Evolutionary conservation across 2,113 vertebrate genomes (phyloP), one percentile per base, ranked within the genome.

Genomic region (Tricholaema leucomelas): DNA sequence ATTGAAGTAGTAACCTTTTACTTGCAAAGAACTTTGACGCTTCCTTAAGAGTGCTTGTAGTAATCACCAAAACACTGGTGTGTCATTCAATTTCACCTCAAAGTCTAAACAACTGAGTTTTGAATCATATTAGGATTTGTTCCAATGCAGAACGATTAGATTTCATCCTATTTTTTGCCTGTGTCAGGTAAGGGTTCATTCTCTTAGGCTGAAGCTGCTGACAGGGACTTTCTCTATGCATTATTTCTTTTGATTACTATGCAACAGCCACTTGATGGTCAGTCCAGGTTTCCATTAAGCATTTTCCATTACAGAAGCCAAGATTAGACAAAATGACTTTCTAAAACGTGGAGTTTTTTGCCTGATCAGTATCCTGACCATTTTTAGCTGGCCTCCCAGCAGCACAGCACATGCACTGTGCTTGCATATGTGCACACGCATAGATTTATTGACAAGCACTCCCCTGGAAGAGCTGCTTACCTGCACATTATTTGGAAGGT

Each of bases 361-460:
- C 21, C 69, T 35, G 10, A 88, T 31, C 24, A 31, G 46, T 44
- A 46, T 9, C 5, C 20, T 50, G 17, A 56, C 17, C 27, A 66
- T 36, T 80, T 91, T 91, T 17, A 71, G 18, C 80, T 48, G 59
- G 27, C 46, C 17, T 78, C 40, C 19, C 66, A 83, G 58, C 48
- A 88, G 21, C 50, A 52, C 40, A 63, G 11, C 48, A 54, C 24
- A 25, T 67, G 19, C 36, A 23, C 30, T 52, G 54, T 44, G 33
- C 17, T 55, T 70, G 28, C 1, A 2, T 55, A 38, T 5, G 6
- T 30, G 46, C 36, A 60, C 0, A 0, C 25, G 78, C 18, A 18
- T 5, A 6, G 23, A 44, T 36, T 69, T 69, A 79, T 15, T 35
- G 35, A 38, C 14, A 48, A 79, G 19, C 50, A 55, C 13, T 15